These are phyloP conservation scores for Parambassis ranga DNA, from an alignment of 2,797 vertebrate species.

Conservation along the genomic window DNA sequence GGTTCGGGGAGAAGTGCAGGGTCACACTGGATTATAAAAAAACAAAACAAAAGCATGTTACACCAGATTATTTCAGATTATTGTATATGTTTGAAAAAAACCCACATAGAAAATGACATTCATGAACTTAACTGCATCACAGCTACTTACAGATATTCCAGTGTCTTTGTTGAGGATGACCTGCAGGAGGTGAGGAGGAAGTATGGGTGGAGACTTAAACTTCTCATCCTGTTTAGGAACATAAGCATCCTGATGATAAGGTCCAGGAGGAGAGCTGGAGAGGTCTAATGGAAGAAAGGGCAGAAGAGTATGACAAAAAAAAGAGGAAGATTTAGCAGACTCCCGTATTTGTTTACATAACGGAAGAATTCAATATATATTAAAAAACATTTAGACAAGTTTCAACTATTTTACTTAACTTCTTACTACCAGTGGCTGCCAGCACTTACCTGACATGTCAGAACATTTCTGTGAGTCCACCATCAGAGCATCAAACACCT, in stretches of 20 bases:
- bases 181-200: conserved; percentile 95
- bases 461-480: conserved; percentile 98
- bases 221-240: conserved; percentile 92
- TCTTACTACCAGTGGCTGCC: not conserved
- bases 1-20: conserved; percentile 96
- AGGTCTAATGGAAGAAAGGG: conserved; percentile 77
- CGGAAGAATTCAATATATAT: too few species aligned
- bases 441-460: conserved; percentile 89
- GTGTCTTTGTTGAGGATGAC: conserved; percentile 99
- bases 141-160: conserved; percentile 91
- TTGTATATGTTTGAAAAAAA: too few species aligned
- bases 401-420: too few species aligned
- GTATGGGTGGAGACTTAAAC: conserved; percentile 93
- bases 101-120: too few species aligned
- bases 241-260: conserved; percentile 95
- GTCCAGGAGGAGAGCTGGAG: conserved; percentile 96
- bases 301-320: not conserved
- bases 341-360: too few species aligned
- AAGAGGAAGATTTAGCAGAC: too few species aligned
- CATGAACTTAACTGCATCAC: not conserved
- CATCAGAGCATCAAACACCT: conserved; percentile 98
- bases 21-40: conserved; percentile 85
- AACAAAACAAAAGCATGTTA: not conserved
- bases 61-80: too few species aligned
- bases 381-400: too few species aligned